Base-by-base conservation (phyloP, 1,140 invertebrate genomes). In the Cephus cinctus region DNA sequence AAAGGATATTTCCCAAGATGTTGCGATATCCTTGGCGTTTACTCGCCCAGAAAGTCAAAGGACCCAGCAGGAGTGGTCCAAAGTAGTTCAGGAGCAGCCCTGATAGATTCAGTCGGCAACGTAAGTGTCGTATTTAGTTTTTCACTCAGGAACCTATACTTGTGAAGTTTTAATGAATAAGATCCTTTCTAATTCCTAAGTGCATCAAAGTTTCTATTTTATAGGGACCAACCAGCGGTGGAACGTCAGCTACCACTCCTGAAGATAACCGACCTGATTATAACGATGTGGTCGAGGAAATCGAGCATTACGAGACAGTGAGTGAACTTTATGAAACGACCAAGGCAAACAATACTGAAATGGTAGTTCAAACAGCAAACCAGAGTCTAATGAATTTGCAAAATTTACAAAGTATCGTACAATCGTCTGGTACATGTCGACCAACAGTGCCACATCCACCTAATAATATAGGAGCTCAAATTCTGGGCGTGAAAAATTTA, bases 1-100 rank as follows among this genome's bases (percentile, higher is more conserved):
- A 74, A 72, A 27, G 81, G 81, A 4, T 78, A 69, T 19, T 75
- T 86, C 15, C 75, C 79, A 0, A 55, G 61, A 43, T 76, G 67
- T 35, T 76, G 71, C 39, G 75, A 77, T 36, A 61, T 75, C 20
- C 59, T 77, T 3, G 71, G 61, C 20, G 70, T 77, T 16, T 77
- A 77, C 32, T 61, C 72, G 2, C 61, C 64, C n/a, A 58, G 65
- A n/a, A 75, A 71, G 42, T 59, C 69, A 1, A 76, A 76, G 48
- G 61, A 68, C 16, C 61, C 68, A 25, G 50, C 63, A 0, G 68
- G 72, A 18, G 73, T 76, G 0, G 59, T 73, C 9, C 72, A 70
- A 38, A 76, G 73, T 35, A 74, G 61, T 38, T 75, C 73, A 3
- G 73, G 73, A 0, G 73, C 73, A 39, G 70, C 73, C 27, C 52